Base-by-base conservation (phyloP, 2,113 vertebrate species). In the Chamaetylas fuelleborni region DNA sequence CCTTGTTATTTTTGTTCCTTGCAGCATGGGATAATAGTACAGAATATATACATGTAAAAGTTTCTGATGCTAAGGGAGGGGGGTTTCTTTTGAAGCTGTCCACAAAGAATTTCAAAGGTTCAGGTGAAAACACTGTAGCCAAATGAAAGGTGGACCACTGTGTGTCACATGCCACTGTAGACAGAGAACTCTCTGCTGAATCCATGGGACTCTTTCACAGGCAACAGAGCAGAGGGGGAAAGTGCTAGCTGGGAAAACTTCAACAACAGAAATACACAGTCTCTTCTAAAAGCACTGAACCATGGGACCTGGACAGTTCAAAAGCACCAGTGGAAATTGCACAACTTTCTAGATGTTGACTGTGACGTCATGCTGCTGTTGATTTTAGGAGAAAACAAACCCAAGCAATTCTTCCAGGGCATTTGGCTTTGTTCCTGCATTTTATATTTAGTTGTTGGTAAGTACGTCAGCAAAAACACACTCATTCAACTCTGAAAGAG, bases 381-480 rank as follows among this genome's bases (percentile, higher is more conserved):
- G 86, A 23, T 81, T 54, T 58, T 4, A 42, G 71, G 58, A 77
- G 81, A 87, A 94, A 88, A 87, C 58, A 91, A 91, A 85, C 70
- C 73, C 33, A 0, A 77, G 71, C 67, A 11, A 28, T 90, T 87
- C 87, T 86, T 65, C 43, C 91, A 66, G 87, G 62, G 79, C 36
- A 11, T 62, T 73, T 94, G 94, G 93, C 94, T 73, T 45, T 3
- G 1, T 42, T 93, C 74, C 93, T 3, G 0, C 3, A 1, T 45
- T 81, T 91, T 96, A 66, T 96, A 82, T 95, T 91, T 92, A 95
- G 93, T 42, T 53, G 81, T 71, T 28, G 84, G 81, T 57, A 90
- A 91, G 81, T 81, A 91, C 84, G 66, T 95, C 96, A 94, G 91
- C 50, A 51, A 62, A 81, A 85, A 36, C 77, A 5, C 2, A 7